Percentiles rank a stretch among this genome's conserved stretches.
These are phyloP conservation scores for Nanorana parkeri DNA, from an alignment of 2,113 vertebrate genomes.

Conservation along the genomic window DNA sequence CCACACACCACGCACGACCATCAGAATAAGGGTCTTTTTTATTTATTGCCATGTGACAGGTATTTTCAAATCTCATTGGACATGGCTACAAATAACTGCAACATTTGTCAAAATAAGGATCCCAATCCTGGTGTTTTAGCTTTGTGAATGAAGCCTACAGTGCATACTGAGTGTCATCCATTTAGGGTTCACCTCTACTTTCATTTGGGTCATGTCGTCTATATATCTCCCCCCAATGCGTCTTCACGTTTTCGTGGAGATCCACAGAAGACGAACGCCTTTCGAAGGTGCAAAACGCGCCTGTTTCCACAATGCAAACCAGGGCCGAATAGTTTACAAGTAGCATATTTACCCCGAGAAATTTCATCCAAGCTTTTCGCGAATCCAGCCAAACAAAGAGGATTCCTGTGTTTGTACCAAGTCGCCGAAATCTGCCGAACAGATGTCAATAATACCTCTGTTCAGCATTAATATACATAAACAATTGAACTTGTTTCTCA, in stretches of 20 bases:
- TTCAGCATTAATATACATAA: slow-evolving; percentile 58
- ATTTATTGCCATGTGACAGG: too few species aligned
- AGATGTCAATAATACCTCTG: slow-evolving; percentile 58
- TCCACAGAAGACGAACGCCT: neutral
- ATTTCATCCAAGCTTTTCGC: slow-evolving; percentile 47
- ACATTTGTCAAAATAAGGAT: too few species aligned
- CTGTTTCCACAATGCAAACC: slow-evolving; percentile 30
- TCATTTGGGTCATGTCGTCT: neutral
- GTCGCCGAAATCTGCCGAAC: slow-evolving; percentile 52
- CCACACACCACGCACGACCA: too few species aligned
- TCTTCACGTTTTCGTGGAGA: neutral
- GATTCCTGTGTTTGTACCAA: slow-evolving; percentile 53
- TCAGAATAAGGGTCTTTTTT: too few species aligned
- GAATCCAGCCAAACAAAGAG: slow-evolving; percentile 42
- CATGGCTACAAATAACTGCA: too few species aligned
- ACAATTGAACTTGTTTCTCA: slow-evolving; percentile 58
- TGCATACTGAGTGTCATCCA: neutral
- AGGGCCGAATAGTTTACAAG: slow-evolving; percentile 54
- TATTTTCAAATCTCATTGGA: too few species aligned
- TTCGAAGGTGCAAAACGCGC: slow-evolving; percentile 21
- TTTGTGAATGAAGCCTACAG: too few species aligned
- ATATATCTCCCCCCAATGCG: neutral
- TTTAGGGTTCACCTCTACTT: neutral
- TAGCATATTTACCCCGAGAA: slow-evolving; percentile 52
- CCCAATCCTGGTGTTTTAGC: too few species aligned